Evolutionary conservation across 2,113 vertebrate species (phyloP).

Genomic region (Odocoileus hemionus): DNA sequence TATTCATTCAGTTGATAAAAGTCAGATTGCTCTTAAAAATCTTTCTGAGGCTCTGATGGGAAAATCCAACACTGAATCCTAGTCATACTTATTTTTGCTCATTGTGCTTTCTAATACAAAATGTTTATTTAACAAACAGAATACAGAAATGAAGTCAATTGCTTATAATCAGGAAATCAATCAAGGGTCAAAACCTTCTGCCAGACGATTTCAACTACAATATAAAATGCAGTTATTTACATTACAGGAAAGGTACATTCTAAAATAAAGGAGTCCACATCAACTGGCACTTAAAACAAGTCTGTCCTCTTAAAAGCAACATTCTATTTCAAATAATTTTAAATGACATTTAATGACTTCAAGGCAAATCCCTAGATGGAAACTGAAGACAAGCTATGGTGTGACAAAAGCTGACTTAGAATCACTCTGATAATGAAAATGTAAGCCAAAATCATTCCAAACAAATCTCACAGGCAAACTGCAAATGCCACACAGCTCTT

Average conservation of each 20-base stretch:
- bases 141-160: neutral
- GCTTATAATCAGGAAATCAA: neutral
- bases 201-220: accelerated
- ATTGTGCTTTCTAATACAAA: neutral
- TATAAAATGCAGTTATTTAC: neutral
- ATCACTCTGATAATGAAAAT: neutral
- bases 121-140: neutral
- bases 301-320: neutral
- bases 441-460: neutral
- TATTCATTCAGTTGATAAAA: neutral
- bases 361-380: neutral
- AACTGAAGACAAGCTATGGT: neutral
- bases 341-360: neutral
- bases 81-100: neutral
- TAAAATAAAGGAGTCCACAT: neutral
- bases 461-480: neutral
- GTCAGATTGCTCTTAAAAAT: neutral
- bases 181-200: neutral
- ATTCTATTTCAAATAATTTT: neutral
- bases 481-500: neutral
- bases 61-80: neutral
- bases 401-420: neutral
- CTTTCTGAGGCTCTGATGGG: neutral
- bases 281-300: neutral
- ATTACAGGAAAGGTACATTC: neutral